Base-by-base conservation (phyloP, 2,113 vertebrate species). In the Carollia perspicillata region DNA sequence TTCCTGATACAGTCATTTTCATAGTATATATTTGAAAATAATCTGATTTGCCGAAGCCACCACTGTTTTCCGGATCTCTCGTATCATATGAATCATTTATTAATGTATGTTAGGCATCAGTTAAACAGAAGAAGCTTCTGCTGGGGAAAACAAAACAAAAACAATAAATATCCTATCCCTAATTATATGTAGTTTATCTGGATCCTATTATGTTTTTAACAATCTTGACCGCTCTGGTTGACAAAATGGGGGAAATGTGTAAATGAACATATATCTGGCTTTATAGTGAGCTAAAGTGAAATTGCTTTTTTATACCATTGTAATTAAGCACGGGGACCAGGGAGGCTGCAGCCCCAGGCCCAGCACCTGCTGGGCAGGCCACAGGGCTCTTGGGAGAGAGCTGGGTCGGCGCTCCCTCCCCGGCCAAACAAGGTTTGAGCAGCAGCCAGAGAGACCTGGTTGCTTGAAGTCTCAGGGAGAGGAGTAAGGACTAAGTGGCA, bases 281-380 rank as follows among this genome's bases (percentile, higher is more conserved):
- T 92, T 58, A 8, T 79, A 92, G 40, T 44, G n/a, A 93, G 35
- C 55, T 89, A 18, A 71, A 77, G 18, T 93, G 93, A 35, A 93
- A 91, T 49, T 93, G 49, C 63, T 90, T 40, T 84, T 79, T 87
- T 84, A 89, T 1, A 49, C 20, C n/a, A 10, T 42, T 75, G 42
- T 42, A 42, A 42, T 42, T 42, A 42, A 42, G 42, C 8, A 8
- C 8, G 42, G 42, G 42, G 42, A 42, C 42, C 42, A 42, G 42
- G 42, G 42, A 42, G 42, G 42, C 42, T 42, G 42, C 42, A 42
- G 42, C 42, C 42, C 42, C 42, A 42, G 42, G 42, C 42, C 42
- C 42, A 8, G 42, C 42, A 42, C 42, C 42, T 8, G 4, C 42
- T 42, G 42, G 42, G 42, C 42, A 5, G 42, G 42, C 42, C 42